Conservation (phyloP, 2,888 invertebrate species). For the Nymphalis urticae region DNA sequence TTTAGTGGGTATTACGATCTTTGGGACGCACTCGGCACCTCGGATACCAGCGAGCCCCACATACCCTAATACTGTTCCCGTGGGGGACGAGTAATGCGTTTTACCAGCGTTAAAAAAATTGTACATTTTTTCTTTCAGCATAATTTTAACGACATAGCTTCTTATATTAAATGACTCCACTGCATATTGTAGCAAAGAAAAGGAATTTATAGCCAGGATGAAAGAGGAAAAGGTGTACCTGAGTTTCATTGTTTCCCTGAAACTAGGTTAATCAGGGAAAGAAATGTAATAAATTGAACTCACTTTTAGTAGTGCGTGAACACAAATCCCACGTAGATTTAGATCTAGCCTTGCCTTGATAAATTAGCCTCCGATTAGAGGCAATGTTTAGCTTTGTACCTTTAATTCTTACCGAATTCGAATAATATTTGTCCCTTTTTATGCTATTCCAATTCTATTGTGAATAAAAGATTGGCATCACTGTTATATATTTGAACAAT, state of each 20-base stretch:
- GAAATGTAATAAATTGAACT: constrained; percentile 31
- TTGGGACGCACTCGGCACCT: no score
- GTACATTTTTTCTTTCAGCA: no score
- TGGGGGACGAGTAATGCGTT: no score
- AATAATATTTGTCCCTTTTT: background rate
- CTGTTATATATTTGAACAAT: no score
- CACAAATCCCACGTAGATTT: constrained; percentile 33
- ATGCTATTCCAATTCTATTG: no score
- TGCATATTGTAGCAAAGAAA: constrained; percentile 4
- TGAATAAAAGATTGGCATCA: no score
- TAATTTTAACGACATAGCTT: background rate
- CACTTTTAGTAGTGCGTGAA: constrained; percentile 35
- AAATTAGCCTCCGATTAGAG: constrained; percentile 29
- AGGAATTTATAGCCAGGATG: constrained; percentile 14
- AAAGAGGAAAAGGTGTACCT: constrained; percentile 11
- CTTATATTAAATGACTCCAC: background rate
- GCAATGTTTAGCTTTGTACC: background rate
- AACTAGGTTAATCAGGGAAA: constrained; percentile 30
- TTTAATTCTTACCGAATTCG: background rate
- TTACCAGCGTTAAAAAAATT: no score
- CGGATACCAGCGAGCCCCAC: no score
- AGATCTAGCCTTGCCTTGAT: constrained; percentile 32
- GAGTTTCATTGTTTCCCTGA: constrained; percentile 19
- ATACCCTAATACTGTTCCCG: no score
- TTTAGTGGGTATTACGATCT: no score